phyloP scores from a whole-genome alignment of 2,113 vertebrate species.

The Scortum barcoo region DNA sequence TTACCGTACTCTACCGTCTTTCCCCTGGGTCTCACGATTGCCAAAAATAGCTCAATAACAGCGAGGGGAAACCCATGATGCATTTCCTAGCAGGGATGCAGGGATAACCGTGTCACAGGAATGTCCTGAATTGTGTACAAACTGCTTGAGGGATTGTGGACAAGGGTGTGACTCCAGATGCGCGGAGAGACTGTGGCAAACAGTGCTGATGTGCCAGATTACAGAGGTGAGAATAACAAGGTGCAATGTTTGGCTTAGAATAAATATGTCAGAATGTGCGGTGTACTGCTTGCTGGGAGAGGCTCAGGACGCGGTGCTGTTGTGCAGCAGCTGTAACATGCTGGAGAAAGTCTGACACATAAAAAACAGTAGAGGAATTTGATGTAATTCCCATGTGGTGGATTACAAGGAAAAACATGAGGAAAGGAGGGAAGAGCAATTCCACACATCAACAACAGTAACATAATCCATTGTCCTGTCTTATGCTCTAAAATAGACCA shows the following conservation, averaged over 20 bases:
- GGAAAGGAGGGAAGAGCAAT: conserved; percentile 39
- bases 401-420: conserved; percentile 30
- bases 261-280: not conserved
- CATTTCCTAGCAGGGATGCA: conserved; percentile 62
- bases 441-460: conserved; percentile 46
- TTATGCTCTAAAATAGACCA: conserved; percentile 24
- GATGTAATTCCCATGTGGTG: conserved; percentile 42
- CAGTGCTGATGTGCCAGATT: not conserved
- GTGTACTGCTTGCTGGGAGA: not conserved
- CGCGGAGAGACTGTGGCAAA: not conserved
- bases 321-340: conserved; percentile 42
- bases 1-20: conserved; percentile 38
- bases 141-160: conserved; percentile 27
- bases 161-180: conserved; percentile 38
- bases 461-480: conserved; percentile 34
- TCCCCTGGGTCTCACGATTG: conserved; percentile 49
- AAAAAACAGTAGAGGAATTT: conserved; percentile 50
- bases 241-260: not conserved
- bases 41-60: conserved; percentile 66
- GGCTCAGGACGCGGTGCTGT: not conserved
- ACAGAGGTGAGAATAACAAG: not conserved
- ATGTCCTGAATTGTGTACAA: conserved; percentile 59
- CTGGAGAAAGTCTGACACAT: not conserved
- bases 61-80: conserved; percentile 67
- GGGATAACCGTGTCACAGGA: conserved; percentile 53